Evolutionary conservation across 2,888 invertebrate genomes (phyloP).

Genomic region (Eristalis arbustorum): DNA sequence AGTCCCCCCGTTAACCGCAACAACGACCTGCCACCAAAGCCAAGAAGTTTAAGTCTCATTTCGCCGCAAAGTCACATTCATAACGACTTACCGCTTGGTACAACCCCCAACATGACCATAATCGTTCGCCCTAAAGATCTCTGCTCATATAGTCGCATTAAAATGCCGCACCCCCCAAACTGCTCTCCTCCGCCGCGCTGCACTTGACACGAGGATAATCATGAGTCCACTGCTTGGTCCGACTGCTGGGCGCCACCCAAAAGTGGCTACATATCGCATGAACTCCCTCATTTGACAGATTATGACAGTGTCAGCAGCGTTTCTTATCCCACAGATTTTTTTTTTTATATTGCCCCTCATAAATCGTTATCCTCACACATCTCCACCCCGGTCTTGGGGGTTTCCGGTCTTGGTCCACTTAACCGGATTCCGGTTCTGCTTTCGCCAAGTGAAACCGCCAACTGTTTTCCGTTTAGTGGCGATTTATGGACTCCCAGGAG

Average conservation of each 20-base stretch:
- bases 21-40: too few relatives aligned
- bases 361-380: constrained; percentile 17
- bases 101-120: neutral
- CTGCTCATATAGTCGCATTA: neutral
- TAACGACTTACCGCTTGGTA: neutral
- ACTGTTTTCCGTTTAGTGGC: constrained; percentile 58
- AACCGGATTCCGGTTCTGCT: constrained; percentile 12
- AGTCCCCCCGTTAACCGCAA: too few relatives aligned
- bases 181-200: neutral
- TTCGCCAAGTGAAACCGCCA: constrained; percentile 19
- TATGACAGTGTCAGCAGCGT: constrained; percentile 13
- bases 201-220: neutral
- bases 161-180: neutral
- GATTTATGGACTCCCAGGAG: constrained; percentile 48
- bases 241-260: neutral
- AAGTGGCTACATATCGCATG: neutral
- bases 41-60: neutral
- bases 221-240: neutral
- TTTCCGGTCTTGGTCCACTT: neutral
- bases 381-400: neutral
- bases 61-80: neutral
- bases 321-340: neutral
- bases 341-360: neutral
- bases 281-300: constrained; percentile 15
- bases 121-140: neutral